Evolutionary conservation across 2,797 vertebrate species (phyloP).

Genomic region (Rhinichthys osculus): DNA sequence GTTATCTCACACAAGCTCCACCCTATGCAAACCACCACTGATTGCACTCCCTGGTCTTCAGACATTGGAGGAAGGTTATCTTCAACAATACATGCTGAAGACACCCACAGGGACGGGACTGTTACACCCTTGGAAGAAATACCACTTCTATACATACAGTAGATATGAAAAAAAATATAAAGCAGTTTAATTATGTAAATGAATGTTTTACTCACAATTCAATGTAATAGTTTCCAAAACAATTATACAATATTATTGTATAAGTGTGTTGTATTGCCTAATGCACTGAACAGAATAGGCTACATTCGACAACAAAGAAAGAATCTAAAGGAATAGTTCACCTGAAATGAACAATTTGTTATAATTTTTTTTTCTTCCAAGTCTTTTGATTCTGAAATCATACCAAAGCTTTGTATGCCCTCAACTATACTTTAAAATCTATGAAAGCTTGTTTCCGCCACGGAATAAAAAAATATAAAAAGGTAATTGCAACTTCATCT

Average conservation of each 20-base stretch:
- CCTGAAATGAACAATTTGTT: not conserved
- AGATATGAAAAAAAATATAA: not conserved
- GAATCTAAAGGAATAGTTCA: not conserved
- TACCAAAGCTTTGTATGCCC: not conserved
- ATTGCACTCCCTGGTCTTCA: not conserved
- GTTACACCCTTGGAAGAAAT: constrained; percentile 25
- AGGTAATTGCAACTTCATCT: too few species aligned
- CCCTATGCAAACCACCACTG: constrained; percentile 2
- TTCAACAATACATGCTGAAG: constrained; percentile 66
- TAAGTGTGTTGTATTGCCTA: not conserved
- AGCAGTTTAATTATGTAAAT: not conserved
- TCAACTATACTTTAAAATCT: not conserved
- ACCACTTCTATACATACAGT: not conserved
- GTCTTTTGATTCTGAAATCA: not conserved
- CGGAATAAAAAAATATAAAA: too few species aligned
- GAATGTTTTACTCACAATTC: not conserved
- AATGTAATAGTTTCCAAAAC: not conserved
- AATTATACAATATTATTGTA: not conserved
- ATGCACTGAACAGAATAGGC: not conserved
- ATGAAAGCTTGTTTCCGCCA: too few species aligned
- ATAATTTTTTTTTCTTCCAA: not conserved
- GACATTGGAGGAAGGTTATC: constrained; percentile 72
- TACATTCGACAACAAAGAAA: not conserved
- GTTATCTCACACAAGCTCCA: constrained; percentile 40
- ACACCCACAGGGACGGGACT: constrained; percentile 36